Percentiles rank a stretch among this genome's conserved stretches.
Evolutionary conservation across 2,113 vertebrate species (phyloP).

Genomic region (Pycnonotus jocosus): DNA sequence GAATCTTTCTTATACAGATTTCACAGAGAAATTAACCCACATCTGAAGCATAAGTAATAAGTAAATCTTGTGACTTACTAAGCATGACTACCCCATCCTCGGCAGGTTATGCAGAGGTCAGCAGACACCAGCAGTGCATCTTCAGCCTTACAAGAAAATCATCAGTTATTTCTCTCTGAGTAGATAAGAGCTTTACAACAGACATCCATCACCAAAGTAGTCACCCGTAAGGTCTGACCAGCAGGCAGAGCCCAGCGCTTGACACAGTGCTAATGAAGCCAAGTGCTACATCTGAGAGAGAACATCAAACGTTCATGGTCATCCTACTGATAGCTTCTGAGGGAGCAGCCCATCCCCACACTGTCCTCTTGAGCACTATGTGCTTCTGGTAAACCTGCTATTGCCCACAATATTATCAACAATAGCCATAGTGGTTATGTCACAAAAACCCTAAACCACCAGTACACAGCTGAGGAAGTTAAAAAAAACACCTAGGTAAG

Average conservation of each 20-base stretch:
- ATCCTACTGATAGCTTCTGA: not conserved
- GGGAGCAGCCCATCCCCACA: not conserved
- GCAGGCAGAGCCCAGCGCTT: not conserved
- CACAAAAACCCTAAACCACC: not conserved
- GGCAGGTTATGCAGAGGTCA: not conserved
- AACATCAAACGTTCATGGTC: not conserved
- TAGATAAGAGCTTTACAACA: not conserved
- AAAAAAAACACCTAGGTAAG: not conserved
- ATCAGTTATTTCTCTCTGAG: not conserved
- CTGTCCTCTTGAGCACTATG: not conserved
- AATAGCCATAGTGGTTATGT: not conserved
- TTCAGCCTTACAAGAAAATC: not conserved
- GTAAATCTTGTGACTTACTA: not conserved
- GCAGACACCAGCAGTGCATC: not conserved
- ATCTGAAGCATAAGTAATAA: conserved; percentile 22
- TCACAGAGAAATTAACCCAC: conserved; percentile 3
- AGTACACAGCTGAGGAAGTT: not conserved
- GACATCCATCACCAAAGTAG: not conserved
- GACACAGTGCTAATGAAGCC: not conserved
- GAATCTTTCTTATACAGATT: not conserved
- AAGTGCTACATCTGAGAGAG: rapidly evolving
- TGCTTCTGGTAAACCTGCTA: not conserved
- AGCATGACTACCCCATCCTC: not conserved
- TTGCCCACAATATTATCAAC: not conserved
- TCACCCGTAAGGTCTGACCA: not conserved